Percentiles rank a stretch among this genome's conserved stretches.
These are phyloP conservation scores for Dermatemys mawii DNA, from an alignment of 2,113 vertebrate genomes.

Conservation along the genomic window DNA sequence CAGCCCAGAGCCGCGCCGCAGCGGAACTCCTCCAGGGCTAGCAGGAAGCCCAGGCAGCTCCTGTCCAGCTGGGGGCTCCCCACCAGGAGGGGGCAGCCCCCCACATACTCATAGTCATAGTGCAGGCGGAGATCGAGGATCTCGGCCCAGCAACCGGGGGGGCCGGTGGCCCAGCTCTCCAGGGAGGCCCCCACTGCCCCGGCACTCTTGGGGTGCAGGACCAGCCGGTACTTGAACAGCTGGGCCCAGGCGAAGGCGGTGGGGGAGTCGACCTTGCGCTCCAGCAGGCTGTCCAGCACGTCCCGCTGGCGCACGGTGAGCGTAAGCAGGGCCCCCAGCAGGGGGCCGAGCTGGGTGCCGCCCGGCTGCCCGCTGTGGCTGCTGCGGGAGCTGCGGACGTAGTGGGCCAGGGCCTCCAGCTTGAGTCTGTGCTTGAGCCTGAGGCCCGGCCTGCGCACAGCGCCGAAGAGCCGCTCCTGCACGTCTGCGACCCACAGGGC, in stretches of 20 bases:
- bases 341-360: background rate
- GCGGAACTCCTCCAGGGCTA: conserved; percentile 81
- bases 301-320: conserved; percentile 76
- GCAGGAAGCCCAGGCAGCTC: conserved; percentile 79
- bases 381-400: background rate
- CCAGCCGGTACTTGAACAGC: conserved; percentile 82
- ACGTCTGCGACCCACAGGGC: conserved; percentile 75
- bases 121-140: conserved; percentile 76
- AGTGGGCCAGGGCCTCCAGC: conserved; percentile 48
- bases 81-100: conserved; percentile 74
- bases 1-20: conserved; percentile 81
- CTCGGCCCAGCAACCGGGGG: conserved; percentile 76
- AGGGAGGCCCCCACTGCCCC: background rate
- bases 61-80: conserved; percentile 80
- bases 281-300: conserved; percentile 69
- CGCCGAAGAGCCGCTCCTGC: conserved; percentile 58
- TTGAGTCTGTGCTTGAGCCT: conserved; percentile 51
- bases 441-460: background rate
- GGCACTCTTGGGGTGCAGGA: background rate
- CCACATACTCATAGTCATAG: conserved; percentile 87
- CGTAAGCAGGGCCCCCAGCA: conserved; percentile 59
- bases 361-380: background rate
- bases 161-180: background rate
- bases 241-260: conserved; percentile 88
- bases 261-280: conserved; percentile 41